Percentiles rank a stretch among this genome's conserved stretches.
phyloP scores from a whole-genome alignment of 1,140 invertebrate species.

The Bombus difficillimus region DNA sequence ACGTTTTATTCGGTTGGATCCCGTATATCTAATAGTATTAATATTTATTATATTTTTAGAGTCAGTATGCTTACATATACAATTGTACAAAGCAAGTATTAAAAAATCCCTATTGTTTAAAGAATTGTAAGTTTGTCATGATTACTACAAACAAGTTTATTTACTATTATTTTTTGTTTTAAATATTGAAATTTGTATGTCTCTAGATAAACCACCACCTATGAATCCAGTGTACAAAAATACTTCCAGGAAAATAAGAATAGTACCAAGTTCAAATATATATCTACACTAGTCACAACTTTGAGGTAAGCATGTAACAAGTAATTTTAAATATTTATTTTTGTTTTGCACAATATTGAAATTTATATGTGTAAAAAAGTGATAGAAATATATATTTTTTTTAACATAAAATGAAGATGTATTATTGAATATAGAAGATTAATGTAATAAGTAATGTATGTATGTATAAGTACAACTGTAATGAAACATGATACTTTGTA shows the following conservation, averaged over 20 bases:
- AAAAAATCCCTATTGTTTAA: conserved; percentile 77
- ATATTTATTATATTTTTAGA: conserved; percentile 72
- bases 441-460: background rate
- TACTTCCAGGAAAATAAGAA: conserved; percentile 65
- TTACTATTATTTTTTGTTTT: background rate
- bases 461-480: background rate
- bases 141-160: background rate
- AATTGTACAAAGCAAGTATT: conserved; percentile 79
- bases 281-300: conserved; percentile 70
- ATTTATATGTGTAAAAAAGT: conserved; percentile 38
- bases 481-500: background rate
- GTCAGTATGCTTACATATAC: conserved; percentile 81
- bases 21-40: background rate
- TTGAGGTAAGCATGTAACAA: conserved; percentile 68
- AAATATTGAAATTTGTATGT: conserved; percentile 16
- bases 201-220: conserved; percentile 77
- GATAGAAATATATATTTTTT: conserved; percentile 59
- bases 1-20: no score
- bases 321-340: conserved; percentile 28
- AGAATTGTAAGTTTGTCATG: conserved; percentile 74
- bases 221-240: conserved; percentile 71
- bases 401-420: conserved; percentile 54
- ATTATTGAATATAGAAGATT: background rate
- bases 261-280: conserved; percentile 60
- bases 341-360: conserved; percentile 5